Base-by-base conservation (phyloP, 2,797 vertebrate genomes). In the Chelidonichthys spinosus region DNA sequence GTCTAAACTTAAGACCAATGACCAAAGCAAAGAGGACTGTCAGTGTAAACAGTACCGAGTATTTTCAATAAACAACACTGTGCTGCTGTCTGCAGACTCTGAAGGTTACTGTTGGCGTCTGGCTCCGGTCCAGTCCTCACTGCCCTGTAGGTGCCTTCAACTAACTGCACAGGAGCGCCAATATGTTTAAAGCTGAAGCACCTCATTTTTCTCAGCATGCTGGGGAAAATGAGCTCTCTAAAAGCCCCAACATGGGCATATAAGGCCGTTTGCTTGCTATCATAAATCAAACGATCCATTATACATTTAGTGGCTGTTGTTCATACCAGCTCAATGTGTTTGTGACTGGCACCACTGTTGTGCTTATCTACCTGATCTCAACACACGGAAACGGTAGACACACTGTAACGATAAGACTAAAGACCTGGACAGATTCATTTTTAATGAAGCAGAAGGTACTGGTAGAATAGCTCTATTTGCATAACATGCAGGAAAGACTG, bases 231-330 rank as follows among this genome's bases (percentile, higher is more conserved):
- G 60, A 76, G 77, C 71, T 82, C 61, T 73, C 14, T 63, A 56
- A 72, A 78, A 37, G 47, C 58, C 61, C 61, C 68, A 37, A 61
- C 56, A 17, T 70, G 61, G 77, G 81, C 81, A 60, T 60, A 55
- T 83, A 62, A 85, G 72, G 69, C 73, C 86, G 70, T 87, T 83
- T 85, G 76, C 68, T 76, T 74, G 70, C 72, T 55, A 40, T 87
- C 76, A 82, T 85, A 82, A 84, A 84, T 88, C 58, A 71, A 88
- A 78, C 69, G 58, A 82, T 80, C 62, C 63, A 69, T 83, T 82
- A 71, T 42, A 39, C 39, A 59, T 82, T 59, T 49, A 69, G 63
- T 62, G 62, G 65, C 43, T 43, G 59, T 43, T 74, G 71, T 74
- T 78, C 32, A 10, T 18, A 56, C 7, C 32, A 47, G 53, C 68